Evolutionary conservation across 2,888 invertebrate genomes (phyloP), one percentile per base, ranked within the genome.

Genomic region (Entomobrya multifasciata): DNA sequence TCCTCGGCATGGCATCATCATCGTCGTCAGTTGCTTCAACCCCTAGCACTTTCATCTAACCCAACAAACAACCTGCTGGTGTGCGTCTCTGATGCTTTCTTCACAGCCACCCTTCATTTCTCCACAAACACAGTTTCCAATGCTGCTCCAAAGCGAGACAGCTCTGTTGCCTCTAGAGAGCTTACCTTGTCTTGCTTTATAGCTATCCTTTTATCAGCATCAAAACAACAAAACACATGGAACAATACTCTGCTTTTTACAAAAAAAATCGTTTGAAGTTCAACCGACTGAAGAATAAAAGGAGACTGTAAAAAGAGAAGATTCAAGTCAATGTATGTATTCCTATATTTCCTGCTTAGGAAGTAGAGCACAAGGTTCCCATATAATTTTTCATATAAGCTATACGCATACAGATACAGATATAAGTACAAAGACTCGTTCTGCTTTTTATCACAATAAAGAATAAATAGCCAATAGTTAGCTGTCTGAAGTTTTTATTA

Each of bases 151-250:
- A 36, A 36, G 36, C 36, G 36, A 76, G 44, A 60, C 77, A 41
- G 57, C 17, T 47, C 65, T 22, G 44, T 47, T 67, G 67, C 47
- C 67, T 67, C 67, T 25, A 67, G 67, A 67, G 60, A 55, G 74
- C 60, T 82, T 82, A 70, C 70, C 70, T 78, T 57, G 25, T 36
- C 20, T 52, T n/a, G 52, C 30, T 27, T 70, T 41, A 4, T 79
- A 65, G 20, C 20, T 30, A 86, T 47, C 55, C 82, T 27, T 77
- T 57, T 67, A 62, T 60, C 82, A 67, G 57, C 82, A 86, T 81
- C 76, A 86, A 82, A 87, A 87, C 87, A 87, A 87, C 87, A 87
- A 87, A 87, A 87, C 87, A 87, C 87, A 82, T 82, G 67, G 87
- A 87, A 87, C 87, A 87, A 87, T 87, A 72, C 86, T 67, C 76